phyloP scores from a whole-genome alignment of 2,888 invertebrate species.

The Diaphora mendica region DNA sequence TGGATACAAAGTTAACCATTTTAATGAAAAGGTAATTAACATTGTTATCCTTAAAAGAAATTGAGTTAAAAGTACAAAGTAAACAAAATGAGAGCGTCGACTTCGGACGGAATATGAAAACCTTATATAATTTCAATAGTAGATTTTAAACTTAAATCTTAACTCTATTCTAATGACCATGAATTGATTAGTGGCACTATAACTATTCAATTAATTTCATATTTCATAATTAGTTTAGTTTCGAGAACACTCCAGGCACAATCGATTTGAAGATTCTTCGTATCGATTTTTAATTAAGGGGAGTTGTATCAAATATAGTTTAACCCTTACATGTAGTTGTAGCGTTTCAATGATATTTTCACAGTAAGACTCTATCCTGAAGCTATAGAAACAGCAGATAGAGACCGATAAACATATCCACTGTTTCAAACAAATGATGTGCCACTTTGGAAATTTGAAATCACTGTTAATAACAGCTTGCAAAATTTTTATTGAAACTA shows the following conservation, averaged over 20 bases:
- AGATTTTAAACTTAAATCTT: constrained; percentile 2
- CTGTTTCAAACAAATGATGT: not conserved
- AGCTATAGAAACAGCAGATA: not conserved
- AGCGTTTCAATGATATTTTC: not conserved
- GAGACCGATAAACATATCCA: not conserved
- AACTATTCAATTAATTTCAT: constrained; percentile 25
- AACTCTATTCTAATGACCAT: constrained; percentile 27
- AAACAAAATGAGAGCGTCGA: constrained; percentile 18
- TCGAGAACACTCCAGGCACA: constrained; percentile 48
- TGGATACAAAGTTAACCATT: not conserved
- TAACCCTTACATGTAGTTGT: not conserved
- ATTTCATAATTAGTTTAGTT: constrained; percentile 20
- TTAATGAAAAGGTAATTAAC: not conserved
- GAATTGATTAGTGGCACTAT: constrained; percentile 36
- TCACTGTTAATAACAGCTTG: too few species aligned
- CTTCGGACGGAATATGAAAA: constrained; percentile 48
- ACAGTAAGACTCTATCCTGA: constrained; percentile 3
- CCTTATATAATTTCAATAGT: constrained; percentile 30
- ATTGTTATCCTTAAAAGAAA: not conserved
- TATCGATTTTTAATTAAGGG: constrained; percentile 15
- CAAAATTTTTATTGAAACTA: too few species aligned
- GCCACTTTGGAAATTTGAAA: not conserved
- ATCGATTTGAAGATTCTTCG: constrained; percentile 41
- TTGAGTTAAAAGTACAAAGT: not conserved
- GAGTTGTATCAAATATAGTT: not conserved